Base-by-base conservation (phyloP, 1,140 invertebrate genomes). In the Cotesia vestalis region DNA sequence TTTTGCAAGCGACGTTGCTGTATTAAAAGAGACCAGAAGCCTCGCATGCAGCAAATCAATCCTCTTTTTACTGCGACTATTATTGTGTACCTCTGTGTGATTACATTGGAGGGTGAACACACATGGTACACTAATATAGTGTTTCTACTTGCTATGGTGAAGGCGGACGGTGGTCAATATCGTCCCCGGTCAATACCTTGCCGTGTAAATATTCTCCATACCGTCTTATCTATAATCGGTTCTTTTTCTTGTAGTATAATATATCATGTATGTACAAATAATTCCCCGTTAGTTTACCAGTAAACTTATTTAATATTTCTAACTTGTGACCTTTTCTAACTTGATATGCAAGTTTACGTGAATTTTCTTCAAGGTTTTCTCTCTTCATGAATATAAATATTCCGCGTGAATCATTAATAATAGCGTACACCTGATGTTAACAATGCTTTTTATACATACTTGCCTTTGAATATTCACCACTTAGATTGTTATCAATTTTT, bases 141-240 rank as follows among this genome's bases (percentile, higher is more conserved):
- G 53, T 51, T 27, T 3, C 11, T 9, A 46, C 40, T 46, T 46
- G 34, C 17, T 57, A 62, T 66, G 40, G 64, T 60, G 14, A 60
- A 52, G 17, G 62, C 82, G 75, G 80, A 78, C 82, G 79, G 77
- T 83, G 84, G 82, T 84, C 83, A 83, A 84, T 85, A 85, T 14
- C 52, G 52, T 66, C 40, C 57, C 64, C 84, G 84, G 80, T 86
- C 85, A 84, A 86, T 86, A 86, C 84, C 79, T 82, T 86, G 59
- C 79, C 83, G 81, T 84, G 83, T 78, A 76, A 75, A 69, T 71
- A 63, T 79, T 80, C 60, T 69, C 35, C 35, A 60, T 55, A 34
- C 57, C 46, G 36, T 52, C 51, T 76, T 73, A 76, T 75, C 77
- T 62, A 67, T 14, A 66, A 74, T 74, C 68, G 62, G 68, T 64